A percentile compares a stretch with the other conserved stretches of the same genome.
These are phyloP conservation scores for Ceyx cyanopectus DNA, from an alignment of 2,113 vertebrate species.

Conservation along the genomic window DNA sequence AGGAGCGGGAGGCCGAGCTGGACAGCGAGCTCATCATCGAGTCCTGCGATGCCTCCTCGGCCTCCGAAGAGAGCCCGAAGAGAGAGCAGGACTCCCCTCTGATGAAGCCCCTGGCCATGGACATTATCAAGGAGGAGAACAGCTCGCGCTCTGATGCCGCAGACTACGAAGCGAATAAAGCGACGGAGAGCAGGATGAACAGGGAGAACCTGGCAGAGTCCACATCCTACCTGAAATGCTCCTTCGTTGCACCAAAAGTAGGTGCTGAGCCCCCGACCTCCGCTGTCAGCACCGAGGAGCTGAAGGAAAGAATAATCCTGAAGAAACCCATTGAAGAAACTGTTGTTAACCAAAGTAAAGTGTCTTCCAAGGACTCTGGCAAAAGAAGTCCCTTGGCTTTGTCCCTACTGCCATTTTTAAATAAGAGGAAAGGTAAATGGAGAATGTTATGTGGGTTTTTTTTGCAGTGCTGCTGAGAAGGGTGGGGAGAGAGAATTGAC, in stretches of 20 bases:
- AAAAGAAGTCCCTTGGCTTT: constrained; percentile 15
- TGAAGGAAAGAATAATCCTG: constrained; percentile 52
- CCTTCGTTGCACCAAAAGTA: constrained; percentile 71
- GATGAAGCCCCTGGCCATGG: constrained; percentile 79
- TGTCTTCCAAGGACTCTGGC: constrained; percentile 37
- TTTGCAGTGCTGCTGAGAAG: background rate
- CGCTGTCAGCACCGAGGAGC: constrained; percentile 1
- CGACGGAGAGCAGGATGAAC: constrained; percentile 76
- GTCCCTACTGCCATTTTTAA: constrained; percentile 70
- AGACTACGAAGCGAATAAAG: constrained; percentile 56
- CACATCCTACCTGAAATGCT: constrained; percentile 77
- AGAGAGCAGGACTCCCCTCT: constrained; percentile 89
- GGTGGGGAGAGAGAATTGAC: background rate
- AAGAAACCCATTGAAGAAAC: constrained; percentile 62
- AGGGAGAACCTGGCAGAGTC: constrained; percentile 79
- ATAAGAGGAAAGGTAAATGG: constrained; percentile 87
- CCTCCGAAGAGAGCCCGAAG: constrained; percentile 97
- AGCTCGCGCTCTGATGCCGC: constrained; percentile 28
- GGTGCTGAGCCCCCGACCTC: constrained; percentile 67
- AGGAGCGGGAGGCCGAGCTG: constrained; percentile 96
- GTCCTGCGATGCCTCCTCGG: constrained; percentile 85
- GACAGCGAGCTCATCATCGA: constrained; percentile 98
- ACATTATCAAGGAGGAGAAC: constrained; percentile 78
- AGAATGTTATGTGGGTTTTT: background rate
- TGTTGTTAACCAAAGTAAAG: constrained; percentile 32